Base-by-base conservation (phyloP, 2,113 vertebrate species). In the Orientallactaga bullata region DNA sequence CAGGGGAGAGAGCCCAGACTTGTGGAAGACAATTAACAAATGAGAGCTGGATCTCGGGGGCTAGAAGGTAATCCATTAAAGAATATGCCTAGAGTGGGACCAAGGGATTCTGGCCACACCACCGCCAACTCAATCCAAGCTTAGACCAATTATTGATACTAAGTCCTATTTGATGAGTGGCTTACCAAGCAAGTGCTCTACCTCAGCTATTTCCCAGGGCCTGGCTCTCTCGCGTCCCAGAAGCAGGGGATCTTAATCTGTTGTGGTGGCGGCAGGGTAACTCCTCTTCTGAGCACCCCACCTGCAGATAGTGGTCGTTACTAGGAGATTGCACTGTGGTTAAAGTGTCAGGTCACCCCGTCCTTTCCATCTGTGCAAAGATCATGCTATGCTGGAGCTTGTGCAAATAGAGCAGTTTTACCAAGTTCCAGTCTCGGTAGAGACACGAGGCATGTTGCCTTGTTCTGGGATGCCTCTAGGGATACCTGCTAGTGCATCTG, bases 301-400 rank as follows among this genome's bases (percentile, higher is more conserved):
- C 15, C 65, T 58, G 20, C 24, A 81, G 94, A 94, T 94, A 94
- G 90, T 76, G 69, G 93, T 92, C 90, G 92, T 84, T 84, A 77
- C 42, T 39, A 93, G 87, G 85, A 91, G 72, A 94, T 37, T 91
- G 18, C 61, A 83, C 94, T 15, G 80, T 24, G 84, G 47, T 86
- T 90, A 84, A 82, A 24, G 58, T 65, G 61, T 42, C 82, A 94
- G 90, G 79, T 90, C 91, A 87, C 61, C 68, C 5, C 72, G 85
- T 61, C 28, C 79, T 93, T 77, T 86, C 20, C 17, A 83, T 1
- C 28, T 55, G 28, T 26, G 42, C 24, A 83, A 88, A 89, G 51
- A 93, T 26, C 60, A 35, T 47, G 82, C 66, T 68, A 20, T 35
- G 26, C 26, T 23, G 84, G 42, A 23, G 2, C 17, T 89, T 85